Conservation (phyloP, 1,140 invertebrate genomes). For the Myzus persicae region DNA sequence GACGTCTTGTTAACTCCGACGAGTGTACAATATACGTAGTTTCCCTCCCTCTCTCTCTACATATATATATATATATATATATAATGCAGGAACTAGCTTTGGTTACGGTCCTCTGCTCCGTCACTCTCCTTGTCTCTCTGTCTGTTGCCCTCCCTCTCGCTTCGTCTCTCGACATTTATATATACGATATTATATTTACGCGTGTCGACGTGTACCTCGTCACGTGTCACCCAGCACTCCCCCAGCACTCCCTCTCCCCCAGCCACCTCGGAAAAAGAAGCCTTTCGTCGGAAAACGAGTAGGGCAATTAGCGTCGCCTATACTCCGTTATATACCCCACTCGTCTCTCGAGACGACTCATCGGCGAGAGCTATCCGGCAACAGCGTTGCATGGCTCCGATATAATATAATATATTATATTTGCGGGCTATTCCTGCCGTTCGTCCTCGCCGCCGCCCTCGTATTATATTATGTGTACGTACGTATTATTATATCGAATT, state of each 20-base stretch:
- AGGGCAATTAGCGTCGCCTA: slow-evolving; percentile 32
- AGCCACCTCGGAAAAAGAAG: background rate
- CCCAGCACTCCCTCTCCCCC: no score
- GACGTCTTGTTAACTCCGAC: background rate
- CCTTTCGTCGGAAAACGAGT: slow-evolving; percentile 24
- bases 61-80: background rate
- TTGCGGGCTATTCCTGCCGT: background rate
- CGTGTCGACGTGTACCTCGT: background rate
- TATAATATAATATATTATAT: background rate
- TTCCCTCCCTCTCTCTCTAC: background rate
- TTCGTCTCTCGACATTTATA: background rate
- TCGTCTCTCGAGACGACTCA: background rate
- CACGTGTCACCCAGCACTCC: background rate
- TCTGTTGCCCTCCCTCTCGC: no score
- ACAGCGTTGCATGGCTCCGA: background rate
- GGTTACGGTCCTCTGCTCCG: background rate
- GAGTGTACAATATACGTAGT: background rate
- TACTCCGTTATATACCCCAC: background rate
- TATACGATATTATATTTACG: background rate
- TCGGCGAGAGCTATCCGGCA: background rate
- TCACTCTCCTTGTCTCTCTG: background rate
- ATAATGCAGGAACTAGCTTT: background rate
- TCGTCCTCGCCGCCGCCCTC: background rate
- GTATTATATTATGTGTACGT: background rate
- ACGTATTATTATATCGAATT: slow-evolving; percentile 1